These are phyloP conservation scores for Siniperca knerii DNA, from an alignment of 2,113 vertebrate genomes.

Conservation along the genomic window DNA sequence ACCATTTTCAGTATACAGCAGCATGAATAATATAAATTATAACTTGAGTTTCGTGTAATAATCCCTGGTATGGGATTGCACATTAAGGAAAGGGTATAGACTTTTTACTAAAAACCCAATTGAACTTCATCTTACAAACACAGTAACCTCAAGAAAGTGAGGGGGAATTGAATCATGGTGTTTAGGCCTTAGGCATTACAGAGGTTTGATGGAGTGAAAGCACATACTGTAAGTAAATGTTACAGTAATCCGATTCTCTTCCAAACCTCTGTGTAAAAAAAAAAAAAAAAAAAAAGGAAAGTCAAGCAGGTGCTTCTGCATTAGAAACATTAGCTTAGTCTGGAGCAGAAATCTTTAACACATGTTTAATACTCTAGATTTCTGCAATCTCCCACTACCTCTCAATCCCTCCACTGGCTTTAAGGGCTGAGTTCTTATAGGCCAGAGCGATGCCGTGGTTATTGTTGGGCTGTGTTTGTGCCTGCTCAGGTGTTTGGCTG, in stretches of 20 bases:
- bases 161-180: not conserved
- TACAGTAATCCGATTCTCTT: conserved; percentile 1
- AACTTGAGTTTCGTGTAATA: conserved; percentile 18
- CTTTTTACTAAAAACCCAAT: conserved; percentile 15
- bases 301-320: not conserved
- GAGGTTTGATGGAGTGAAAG: not conserved
- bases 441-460: conserved; percentile 58
- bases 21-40: not conserved
- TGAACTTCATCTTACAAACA: conserved; percentile 28
- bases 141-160: not conserved
- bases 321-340: not conserved
- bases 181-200: not conserved
- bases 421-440: conserved; percentile 47
- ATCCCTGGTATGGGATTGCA: not conserved
- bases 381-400: conserved; percentile 10
- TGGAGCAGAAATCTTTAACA: conserved; percentile 3
- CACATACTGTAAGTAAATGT: not conserved
- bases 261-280: conserved; percentile 5
- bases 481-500: conserved; percentile 43
- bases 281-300: not conserved
- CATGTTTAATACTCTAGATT: not conserved
- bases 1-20: not conserved
- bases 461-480: conserved; percentile 46
- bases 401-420: conserved; percentile 30
- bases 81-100: conserved; percentile 5